These are phyloP conservation scores for Empidonax traillii DNA, from an alignment of 2,113 vertebrate species.

Conservation along the genomic window DNA sequence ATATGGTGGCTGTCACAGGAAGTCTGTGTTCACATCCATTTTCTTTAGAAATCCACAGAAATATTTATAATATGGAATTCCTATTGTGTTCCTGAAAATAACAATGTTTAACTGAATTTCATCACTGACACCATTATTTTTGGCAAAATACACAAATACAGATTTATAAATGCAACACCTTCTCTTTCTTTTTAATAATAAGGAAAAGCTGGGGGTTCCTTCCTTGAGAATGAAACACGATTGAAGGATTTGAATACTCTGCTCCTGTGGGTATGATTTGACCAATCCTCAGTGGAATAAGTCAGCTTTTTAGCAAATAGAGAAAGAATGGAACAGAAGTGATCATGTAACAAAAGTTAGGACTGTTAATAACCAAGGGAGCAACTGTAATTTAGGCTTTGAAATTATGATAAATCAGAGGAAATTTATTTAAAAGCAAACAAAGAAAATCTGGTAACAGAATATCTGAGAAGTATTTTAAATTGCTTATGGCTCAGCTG, in stretches of 20 bases:
- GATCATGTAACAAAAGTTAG: conserved; percentile 15
- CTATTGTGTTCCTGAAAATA: background rate
- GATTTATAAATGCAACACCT: background rate
- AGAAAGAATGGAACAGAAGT: background rate
- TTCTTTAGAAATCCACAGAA: background rate
- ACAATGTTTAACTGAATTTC: background rate
- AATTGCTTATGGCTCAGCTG: background rate
- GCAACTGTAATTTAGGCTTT: conserved; percentile 18
- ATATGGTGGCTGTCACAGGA: background rate
- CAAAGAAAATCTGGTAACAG: background rate
- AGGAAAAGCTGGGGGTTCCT: background rate
- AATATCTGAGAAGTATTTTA: background rate
- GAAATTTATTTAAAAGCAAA: background rate
- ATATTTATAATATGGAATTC: background rate
- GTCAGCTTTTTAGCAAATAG: background rate
- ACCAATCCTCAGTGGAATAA: background rate
- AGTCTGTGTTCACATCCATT: background rate
- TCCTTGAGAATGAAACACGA: background rate
- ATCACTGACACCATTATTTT: background rate
- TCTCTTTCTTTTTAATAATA: background rate
- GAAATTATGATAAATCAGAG: background rate
- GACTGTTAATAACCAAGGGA: background rate
- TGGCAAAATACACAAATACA: background rate
- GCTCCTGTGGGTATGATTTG: background rate
- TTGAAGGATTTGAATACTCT: background rate